Conservation (phyloP, 2,113 vertebrate genomes). For the Gasterosteus aculeatus region DNA sequence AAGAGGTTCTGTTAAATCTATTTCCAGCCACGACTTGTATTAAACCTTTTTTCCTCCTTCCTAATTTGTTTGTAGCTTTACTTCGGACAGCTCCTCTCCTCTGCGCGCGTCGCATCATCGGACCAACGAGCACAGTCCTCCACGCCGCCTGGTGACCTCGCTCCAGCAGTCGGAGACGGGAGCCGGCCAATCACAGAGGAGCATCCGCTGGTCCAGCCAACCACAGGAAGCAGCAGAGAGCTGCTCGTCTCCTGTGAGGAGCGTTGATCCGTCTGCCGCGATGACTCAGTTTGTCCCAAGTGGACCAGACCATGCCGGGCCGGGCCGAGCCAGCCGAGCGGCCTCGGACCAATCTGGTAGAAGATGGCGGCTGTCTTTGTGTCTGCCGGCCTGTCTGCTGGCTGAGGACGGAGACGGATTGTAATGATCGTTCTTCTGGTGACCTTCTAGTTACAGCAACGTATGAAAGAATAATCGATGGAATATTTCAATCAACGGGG, state of each 20-base stretch:
- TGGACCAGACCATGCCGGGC: not conserved
- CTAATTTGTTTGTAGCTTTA: slow-evolving; percentile 22
- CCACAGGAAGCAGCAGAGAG: slow-evolving; percentile 3
- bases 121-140: not conserved
- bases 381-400: slow-evolving; percentile 58
- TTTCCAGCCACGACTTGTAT: not conserved
- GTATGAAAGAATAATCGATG: not conserved
- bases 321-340: not conserved
- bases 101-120: slow-evolving; percentile 11
- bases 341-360: not conserved
- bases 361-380: slow-evolving; percentile 40
- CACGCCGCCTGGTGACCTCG: not conserved
- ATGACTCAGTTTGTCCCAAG: not conserved
- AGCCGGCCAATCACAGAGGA: slow-evolving; percentile 1
- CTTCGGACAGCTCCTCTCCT: slow-evolving; percentile 33
- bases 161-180: slow-evolving; percentile 13
- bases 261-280: not conserved
- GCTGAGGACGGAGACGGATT: slow-evolving; percentile 20
- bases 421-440: not conserved
- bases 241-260: not conserved
- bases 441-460: not conserved
- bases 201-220: not conserved
- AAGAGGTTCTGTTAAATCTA: not conserved
- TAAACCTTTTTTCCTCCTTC: not conserved
- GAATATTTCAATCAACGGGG: no score